Conservation (phyloP, 2,797 vertebrate species). For the Mustela erminea region DNA sequence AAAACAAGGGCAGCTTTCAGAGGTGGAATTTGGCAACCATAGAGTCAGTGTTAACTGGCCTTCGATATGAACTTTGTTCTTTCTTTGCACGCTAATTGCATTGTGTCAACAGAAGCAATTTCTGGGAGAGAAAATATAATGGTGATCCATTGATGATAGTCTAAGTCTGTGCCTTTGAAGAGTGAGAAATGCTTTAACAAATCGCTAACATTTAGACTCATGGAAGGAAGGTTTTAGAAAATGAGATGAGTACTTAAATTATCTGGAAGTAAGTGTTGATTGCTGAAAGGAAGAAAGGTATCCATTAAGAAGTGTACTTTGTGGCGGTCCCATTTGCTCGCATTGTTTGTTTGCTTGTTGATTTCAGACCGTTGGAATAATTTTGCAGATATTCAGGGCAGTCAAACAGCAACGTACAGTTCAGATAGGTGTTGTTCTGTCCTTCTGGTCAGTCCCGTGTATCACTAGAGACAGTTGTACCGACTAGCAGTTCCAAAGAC, state of each 20-base stretch:
- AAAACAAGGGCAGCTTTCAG: not conserved
- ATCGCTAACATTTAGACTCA: constrained; percentile 77
- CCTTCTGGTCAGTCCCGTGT: not conserved
- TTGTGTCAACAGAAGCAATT: constrained; percentile 83
- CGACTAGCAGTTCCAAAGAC: not conserved
- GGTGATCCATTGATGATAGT: constrained; percentile 78
- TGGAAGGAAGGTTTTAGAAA: constrained; percentile 78
- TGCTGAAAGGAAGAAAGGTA: constrained; percentile 71
- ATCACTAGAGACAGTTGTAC: not conserved
- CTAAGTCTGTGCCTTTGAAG: constrained; percentile 79
- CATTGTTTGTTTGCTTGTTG: not conserved
- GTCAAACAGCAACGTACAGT: not conserved
- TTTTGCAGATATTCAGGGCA: not conserved
- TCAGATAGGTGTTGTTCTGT: not conserved
- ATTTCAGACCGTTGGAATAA: not conserved
- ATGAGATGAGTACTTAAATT: constrained; percentile 80
- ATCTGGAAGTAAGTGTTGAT: constrained; percentile 59
- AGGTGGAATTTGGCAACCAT: constrained; percentile 72
- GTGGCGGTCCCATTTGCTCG: constrained; percentile 61
- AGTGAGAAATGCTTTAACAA: constrained; percentile 80
- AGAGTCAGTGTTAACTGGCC: constrained; percentile 64
- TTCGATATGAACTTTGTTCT: constrained; percentile 82
- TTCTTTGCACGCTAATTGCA: constrained; percentile 81
- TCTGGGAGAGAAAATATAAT: constrained; percentile 77
- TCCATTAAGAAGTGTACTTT: constrained; percentile 62